Percentiles rank a stretch among this genome's conserved stretches.
phyloP scores from a whole-genome alignment of 2,797 vertebrate species.

The Aldrovandia affinis region DNA sequence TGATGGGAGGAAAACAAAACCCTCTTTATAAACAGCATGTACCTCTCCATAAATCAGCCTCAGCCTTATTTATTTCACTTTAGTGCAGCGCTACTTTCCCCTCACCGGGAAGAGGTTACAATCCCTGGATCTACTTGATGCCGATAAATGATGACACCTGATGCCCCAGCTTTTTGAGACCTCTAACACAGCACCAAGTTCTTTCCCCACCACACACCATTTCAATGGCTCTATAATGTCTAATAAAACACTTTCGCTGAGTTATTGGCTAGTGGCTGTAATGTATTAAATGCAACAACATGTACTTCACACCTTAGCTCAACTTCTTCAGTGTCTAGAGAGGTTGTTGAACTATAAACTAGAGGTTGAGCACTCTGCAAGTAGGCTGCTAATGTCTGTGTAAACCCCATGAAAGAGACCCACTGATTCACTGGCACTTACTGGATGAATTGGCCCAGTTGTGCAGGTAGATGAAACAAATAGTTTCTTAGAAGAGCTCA shows the following conservation, averaged over 20 bases:
- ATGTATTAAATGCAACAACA: slow-evolving; percentile 33
- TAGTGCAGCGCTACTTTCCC: slow-evolving; percentile 27
- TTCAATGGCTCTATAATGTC: neutral
- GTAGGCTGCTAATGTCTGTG: neutral
- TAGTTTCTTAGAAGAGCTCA: slow-evolving; percentile 20
- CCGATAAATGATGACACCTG: neutral
- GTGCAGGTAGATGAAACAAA: slow-evolving; percentile 9
- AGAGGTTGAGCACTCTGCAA: neutral
- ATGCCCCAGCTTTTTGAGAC: neutral
- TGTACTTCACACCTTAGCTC: slow-evolving; percentile 32
- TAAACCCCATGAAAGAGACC: neutral
- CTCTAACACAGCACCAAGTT: neutral
- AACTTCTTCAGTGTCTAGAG: slow-evolving; percentile 38
- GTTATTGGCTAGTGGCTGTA: neutral
- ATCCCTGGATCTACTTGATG: neutral
- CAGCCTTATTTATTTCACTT: slow-evolving; percentile 59
- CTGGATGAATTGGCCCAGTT: slow-evolving; percentile 1
- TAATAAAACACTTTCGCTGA: neutral
- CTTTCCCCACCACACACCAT: neutral
- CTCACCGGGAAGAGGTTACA: slow-evolving; percentile 62
- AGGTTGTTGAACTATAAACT: neutral
- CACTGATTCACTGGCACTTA: neutral
- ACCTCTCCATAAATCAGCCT: slow-evolving; percentile 62
- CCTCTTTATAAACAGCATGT: slow-evolving; percentile 67
- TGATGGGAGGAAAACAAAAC: slow-evolving; percentile 73